phyloP scores from a whole-genome alignment of 2,797 vertebrate genomes.

The Eulemur albifrons region DNA sequence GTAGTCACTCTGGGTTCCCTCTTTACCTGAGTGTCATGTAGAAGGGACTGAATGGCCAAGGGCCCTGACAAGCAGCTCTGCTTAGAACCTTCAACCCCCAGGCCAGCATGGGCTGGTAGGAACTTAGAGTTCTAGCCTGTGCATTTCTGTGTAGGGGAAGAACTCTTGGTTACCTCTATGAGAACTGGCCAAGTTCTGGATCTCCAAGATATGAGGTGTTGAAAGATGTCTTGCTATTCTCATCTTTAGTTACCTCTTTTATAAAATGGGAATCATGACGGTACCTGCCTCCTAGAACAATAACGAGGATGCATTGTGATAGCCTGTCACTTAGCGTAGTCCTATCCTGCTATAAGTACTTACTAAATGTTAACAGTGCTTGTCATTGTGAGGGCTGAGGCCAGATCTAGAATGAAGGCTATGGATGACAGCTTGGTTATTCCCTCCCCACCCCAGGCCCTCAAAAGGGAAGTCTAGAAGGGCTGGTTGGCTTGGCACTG shows the following conservation, averaged over 20 bases:
- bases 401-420: neutral
- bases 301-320: neutral
- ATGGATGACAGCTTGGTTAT: neutral
- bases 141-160: neutral
- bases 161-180: neutral
- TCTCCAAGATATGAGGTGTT: neutral
- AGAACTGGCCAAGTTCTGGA: neutral
- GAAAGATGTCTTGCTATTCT: constrained; percentile 14
- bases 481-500: constrained; percentile 81
- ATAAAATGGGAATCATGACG: neutral
- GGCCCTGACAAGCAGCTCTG: neutral
- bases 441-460: neutral
- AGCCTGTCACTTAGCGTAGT: neutral
- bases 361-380: neutral
- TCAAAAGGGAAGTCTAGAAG: constrained; percentile 35
- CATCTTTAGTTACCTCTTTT: neutral
- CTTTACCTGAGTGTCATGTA: neutral
- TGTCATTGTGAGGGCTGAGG: neutral
- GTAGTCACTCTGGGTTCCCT: neutral
- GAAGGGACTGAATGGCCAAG: neutral
- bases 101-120: neutral
- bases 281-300: neutral
- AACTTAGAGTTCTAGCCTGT: neutral
- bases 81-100: neutral
- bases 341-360: neutral